Conservation (phyloP, 2,888 invertebrate species). For the Mythimna albipuncta region DNA sequence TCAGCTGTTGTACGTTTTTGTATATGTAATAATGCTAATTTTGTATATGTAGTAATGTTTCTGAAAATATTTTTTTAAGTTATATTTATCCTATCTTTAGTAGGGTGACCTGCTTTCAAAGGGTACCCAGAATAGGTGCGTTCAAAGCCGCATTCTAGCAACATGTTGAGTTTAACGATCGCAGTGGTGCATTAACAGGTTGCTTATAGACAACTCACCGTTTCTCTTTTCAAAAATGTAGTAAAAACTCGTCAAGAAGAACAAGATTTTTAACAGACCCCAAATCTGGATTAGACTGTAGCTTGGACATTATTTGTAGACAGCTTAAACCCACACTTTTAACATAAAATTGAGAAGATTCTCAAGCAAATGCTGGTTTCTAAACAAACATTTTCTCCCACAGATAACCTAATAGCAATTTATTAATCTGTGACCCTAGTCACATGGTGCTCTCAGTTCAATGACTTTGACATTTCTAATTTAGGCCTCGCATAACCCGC, state of each 20-base stretch:
- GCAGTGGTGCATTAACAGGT: conserved; percentile 38
- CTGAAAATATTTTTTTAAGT: not conserved
- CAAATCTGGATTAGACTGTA: conserved; percentile 6
- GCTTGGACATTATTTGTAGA: conserved; percentile 18
- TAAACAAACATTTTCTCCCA: conserved; percentile 59
- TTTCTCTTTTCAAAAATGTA: conserved; percentile 42
- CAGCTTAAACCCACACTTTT: conserved; percentile 30
- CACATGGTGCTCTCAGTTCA: conserved; percentile 66
- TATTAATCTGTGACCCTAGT: conserved; percentile 68
- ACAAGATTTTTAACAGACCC: conserved; percentile 22
- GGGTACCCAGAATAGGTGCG: conserved; percentile 31
- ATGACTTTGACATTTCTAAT: conserved; percentile 80
- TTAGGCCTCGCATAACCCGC: conserved; percentile 69
- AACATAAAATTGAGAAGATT: conserved; percentile 20
- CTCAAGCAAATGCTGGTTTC: conserved; percentile 44
- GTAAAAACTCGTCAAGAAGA: conserved; percentile 9
- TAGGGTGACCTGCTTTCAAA: conserved; percentile 45
- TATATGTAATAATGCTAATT: no score
- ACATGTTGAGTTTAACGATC: conserved; percentile 41
- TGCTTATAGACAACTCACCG: conserved; percentile 20
- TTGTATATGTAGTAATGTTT: no score
- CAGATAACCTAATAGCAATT: conserved; percentile 59
- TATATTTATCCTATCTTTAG: conserved; percentile 25
- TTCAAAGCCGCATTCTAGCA: conserved; percentile 35
- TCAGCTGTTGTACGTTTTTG: not conserved